A percentile compares a stretch with the other conserved stretches of the same genome.
These are phyloP conservation scores for Drosophila orena DNA, from an alignment of 1,140 invertebrate genomes.

Conservation along the genomic window DNA sequence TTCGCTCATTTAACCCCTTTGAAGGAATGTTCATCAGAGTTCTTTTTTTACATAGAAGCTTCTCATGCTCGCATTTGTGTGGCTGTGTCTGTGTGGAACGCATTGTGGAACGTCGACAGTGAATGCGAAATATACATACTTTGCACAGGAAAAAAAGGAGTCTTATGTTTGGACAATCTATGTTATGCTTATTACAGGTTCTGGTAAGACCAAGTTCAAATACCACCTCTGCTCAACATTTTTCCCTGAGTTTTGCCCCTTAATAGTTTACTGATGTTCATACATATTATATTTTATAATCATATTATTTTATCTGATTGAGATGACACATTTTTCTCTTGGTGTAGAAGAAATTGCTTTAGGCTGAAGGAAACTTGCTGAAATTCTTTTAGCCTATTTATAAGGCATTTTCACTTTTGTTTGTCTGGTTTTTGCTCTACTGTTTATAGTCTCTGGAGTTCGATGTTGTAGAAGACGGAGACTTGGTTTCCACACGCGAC, in stretches of 20 bases:
- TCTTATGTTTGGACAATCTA: neutral
- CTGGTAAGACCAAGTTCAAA: neutral
- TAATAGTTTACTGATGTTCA: too few relatives aligned
- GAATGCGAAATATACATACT: slow-evolving; percentile 36
- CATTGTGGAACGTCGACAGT: slow-evolving; percentile 75
- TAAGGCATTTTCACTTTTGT: slow-evolving; percentile 67
- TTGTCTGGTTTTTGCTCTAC: slow-evolving; percentile 19
- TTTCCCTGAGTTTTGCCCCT: neutral
- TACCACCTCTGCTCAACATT: neutral
- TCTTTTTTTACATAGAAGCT: slow-evolving; percentile 34
- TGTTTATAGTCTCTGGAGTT: slow-evolving; percentile 17
- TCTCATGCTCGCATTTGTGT: slow-evolving; percentile 21
- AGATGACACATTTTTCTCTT: neutral
- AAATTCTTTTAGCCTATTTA: slow-evolving; percentile 42
- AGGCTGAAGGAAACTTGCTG: slow-evolving; percentile 3
- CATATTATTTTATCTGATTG: neutral
- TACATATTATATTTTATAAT: too few relatives aligned
- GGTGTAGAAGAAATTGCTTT: neutral
- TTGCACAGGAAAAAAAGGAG: slow-evolving; percentile 1
- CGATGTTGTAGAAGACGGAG: slow-evolving; percentile 38
- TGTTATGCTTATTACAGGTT: neutral
- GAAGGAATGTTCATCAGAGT: slow-evolving; percentile 65
- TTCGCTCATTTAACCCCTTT: slow-evolving; percentile 78
- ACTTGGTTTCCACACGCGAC: slow-evolving; percentile 67
- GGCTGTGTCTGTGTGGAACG: slow-evolving; percentile 51